Evolutionary conservation across 2,113 vertebrate genomes (phyloP), one percentile per base, ranked within the genome.

Genomic region (Corvus cornix): DNA sequence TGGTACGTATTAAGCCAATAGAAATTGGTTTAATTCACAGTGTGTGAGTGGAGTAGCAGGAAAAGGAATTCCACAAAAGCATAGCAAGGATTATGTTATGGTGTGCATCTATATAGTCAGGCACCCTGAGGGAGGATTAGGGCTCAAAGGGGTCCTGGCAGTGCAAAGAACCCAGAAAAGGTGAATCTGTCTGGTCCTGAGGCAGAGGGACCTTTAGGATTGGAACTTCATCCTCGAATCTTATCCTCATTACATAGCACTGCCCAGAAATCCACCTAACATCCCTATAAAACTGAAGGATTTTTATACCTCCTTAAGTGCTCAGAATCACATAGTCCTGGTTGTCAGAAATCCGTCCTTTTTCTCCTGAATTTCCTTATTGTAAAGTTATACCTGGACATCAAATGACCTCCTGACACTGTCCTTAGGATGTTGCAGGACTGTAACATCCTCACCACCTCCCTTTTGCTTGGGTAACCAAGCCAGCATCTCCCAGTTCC

Each of bases 361-460:
- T 87, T 68, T 8, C 43, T 72, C 74, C 39, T 37, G n/a, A 7
- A 44, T 60, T 39, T 67, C 30, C 39, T 77, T 27, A 20, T 12
- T 33, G 24, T 27, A 74, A 66, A 89, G 26, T 26, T 66, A 37
- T 1, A 80, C 30, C 37, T 70, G 23, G 59, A 27, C 21, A 16
- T 84, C 1, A 17, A 30, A 13, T 22, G 22, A 48, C 26, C 27
- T 89, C 63, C 23, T 6, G 1, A 27, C 39, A 18, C 1, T 0
- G 6, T 66, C 59, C 33, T 62, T 18, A 14, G 46, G n/a, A 58
- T 33, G 46, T 55, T 84, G 64, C 59, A 73, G 76, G 52, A 8
- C 43, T 46, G 28, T 2, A 39, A 82, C 2, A 63, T 5, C 22
- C 20, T 31, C 30, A 17, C 0, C 0, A 52, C 7, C 18, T 39